Evolutionary conservation across 2,888 invertebrate species (phyloP).

Genomic region (Girardia tigrina): DNA sequence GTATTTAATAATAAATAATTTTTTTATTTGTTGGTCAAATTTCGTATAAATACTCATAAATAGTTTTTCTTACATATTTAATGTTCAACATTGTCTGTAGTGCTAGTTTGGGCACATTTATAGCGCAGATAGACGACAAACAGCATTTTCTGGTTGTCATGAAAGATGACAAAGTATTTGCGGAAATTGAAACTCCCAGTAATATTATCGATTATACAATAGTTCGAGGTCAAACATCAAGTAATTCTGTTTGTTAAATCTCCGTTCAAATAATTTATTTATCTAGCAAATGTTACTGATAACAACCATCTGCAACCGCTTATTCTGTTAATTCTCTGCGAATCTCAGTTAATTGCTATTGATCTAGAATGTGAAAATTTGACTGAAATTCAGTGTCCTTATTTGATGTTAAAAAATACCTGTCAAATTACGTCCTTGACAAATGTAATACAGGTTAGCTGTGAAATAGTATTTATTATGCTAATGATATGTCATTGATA

Average conservation of each 20-base stretch:
- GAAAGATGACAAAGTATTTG: background rate
- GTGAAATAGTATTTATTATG: no score
- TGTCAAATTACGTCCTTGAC: background rate
- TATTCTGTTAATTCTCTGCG: background rate
- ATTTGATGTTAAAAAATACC: background rate
- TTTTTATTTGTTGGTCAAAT: no score
- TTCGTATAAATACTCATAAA: no score
- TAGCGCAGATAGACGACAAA: background rate
- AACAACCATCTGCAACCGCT: no score
- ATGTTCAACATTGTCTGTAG: background rate
- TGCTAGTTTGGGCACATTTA: background rate
- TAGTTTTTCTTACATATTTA: no score
- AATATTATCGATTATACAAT: background rate
- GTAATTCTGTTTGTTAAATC: no score
- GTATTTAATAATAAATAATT: no score
- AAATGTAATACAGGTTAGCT: background rate
- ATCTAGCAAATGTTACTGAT: no score
- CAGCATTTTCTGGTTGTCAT: background rate
- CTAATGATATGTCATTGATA: no score
- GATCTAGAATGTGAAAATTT: constrained; percentile 14
- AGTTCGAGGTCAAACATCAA: background rate
- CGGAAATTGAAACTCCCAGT: background rate
- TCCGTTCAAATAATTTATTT: no score
- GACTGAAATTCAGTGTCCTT: background rate
- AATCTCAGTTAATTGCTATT: constrained; percentile 3